A percentile compares a stretch with the other conserved stretches of the same genome.
Conservation (phyloP, 1,140 invertebrate species). For the Hylaeus anthracinus region DNA sequence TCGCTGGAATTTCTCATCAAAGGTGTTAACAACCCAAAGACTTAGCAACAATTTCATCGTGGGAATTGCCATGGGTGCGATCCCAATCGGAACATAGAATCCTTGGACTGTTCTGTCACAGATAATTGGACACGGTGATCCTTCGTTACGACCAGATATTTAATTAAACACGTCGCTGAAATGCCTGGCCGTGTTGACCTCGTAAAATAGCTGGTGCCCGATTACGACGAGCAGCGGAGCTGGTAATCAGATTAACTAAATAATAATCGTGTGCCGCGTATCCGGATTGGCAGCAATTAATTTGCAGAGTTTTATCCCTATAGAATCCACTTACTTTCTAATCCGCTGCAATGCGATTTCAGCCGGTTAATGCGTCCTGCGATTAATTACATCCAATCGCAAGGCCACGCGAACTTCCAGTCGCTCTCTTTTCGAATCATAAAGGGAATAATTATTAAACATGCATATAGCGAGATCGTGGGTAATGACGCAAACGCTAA, state of each 20-base stretch:
- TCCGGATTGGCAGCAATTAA: background rate
- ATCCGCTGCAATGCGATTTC: background rate
- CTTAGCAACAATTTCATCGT: no score
- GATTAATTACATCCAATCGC: slow-evolving; percentile 14
- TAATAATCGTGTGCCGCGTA: background rate
- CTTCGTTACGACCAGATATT: slow-evolving; percentile 34
- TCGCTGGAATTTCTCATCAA: background rate
- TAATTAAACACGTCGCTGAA: slow-evolving; percentile 20
- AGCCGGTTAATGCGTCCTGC: background rate
- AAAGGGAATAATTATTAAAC: background rate
- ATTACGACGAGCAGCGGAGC: background rate
- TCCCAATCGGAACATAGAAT: slow-evolving; percentile 21
- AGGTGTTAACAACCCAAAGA: background rate
- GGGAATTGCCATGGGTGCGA: background rate
- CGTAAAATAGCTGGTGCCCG: slow-evolving; percentile 9
- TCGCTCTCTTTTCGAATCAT: background rate
- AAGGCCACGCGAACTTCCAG: background rate
- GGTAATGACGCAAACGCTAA: background rate
- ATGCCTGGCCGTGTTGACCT: background rate
- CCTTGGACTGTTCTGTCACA: slow-evolving; percentile 10
- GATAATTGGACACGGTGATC: slow-evolving; percentile 15
- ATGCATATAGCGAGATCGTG: background rate
- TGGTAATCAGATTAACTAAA: slow-evolving; percentile 33
- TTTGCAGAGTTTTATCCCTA: background rate
- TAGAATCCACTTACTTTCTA: slow-evolving; percentile 31